A percentile compares a stretch with the other conserved stretches of the same genome.
These are phyloP conservation scores for Poeciliopsis prolifica DNA, from an alignment of 2,113 vertebrate genomes.

Conservation along the genomic window DNA sequence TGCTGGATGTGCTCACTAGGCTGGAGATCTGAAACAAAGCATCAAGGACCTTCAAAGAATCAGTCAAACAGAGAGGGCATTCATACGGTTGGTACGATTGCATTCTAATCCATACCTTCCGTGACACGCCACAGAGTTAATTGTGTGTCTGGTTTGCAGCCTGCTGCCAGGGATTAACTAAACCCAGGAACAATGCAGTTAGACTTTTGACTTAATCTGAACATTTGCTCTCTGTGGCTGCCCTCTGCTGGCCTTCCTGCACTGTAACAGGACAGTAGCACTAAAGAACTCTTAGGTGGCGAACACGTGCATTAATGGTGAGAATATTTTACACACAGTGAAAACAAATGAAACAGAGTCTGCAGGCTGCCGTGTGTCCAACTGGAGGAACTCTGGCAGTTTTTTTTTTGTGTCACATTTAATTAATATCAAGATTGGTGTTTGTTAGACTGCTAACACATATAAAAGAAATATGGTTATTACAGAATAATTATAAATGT, in stretches of 20 bases:
- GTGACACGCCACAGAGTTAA: slow-evolving; percentile 59
- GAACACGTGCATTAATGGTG: background rate
- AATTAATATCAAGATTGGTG: too few species aligned
- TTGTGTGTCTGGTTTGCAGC: slow-evolving; percentile 36
- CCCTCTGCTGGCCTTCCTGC: slow-evolving; percentile 62
- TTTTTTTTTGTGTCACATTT: too few species aligned
- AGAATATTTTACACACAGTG: background rate
- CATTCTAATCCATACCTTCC: slow-evolving; percentile 59
- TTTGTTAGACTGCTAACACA: too few species aligned
- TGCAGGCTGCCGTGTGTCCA: background rate
- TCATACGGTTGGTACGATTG: slow-evolving; percentile 48
- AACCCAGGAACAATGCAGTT: slow-evolving; percentile 26
- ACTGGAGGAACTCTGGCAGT: background rate
- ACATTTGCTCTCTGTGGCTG: slow-evolving; percentile 49
- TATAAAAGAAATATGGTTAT: too few species aligned
- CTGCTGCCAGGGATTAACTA: slow-evolving; percentile 55
- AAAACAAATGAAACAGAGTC: background rate
- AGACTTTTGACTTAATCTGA: slow-evolving; percentile 11
- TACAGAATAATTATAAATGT: too few species aligned
- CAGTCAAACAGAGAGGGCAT: slow-evolving; percentile 54
- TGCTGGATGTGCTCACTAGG: slow-evolving; percentile 30
- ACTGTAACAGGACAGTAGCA: background rate
- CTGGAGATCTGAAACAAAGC: slow-evolving; percentile 54
- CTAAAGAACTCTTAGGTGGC: background rate
- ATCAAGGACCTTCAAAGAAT: slow-evolving; percentile 46